phyloP scores from a whole-genome alignment of 2,797 vertebrate genomes.

The Corythornis leucogaster region DNA sequence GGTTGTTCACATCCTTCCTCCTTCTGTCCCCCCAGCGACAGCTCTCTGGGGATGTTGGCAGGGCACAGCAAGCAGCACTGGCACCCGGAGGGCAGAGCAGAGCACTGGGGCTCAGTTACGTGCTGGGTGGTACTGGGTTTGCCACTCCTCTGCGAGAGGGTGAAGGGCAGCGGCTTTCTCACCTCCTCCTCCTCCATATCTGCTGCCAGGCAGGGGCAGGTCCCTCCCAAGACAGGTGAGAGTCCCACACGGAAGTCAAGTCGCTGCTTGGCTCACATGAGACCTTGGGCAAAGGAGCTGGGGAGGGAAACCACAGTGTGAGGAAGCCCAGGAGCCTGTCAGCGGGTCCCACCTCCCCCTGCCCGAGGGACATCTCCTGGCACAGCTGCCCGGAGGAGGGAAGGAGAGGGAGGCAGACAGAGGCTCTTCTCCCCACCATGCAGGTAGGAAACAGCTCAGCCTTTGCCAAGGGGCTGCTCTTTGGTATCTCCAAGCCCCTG shows the following conservation, averaged over 20 bases:
- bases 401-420: neutral
- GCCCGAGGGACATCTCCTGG: rapidly evolving
- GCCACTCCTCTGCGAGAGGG: neutral
- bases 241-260: conserved; percentile 36
- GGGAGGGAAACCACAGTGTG: neutral
- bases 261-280: neutral
- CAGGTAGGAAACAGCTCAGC: conserved; percentile 25
- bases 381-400: neutral
- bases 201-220: neutral
- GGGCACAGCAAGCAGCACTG: rapidly evolving
- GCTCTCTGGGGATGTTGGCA: no score
- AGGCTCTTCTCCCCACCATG: neutral
- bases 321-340: neutral
- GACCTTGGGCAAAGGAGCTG: neutral
- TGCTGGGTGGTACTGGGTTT: neutral
- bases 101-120: neutral
- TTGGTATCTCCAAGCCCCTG: neutral
- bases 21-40: no score
- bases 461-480: neutral
- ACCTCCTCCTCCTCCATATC: neutral
- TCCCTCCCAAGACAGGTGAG: neutral
- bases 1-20: neutral
- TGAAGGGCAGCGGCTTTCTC: neutral
- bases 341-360: rapidly evolving
- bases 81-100: neutral